Evolutionary conservation across 2,888 invertebrate species (phyloP), one percentile per base, ranked within the genome.

Genomic region (Platycnemis pennipes): DNA sequence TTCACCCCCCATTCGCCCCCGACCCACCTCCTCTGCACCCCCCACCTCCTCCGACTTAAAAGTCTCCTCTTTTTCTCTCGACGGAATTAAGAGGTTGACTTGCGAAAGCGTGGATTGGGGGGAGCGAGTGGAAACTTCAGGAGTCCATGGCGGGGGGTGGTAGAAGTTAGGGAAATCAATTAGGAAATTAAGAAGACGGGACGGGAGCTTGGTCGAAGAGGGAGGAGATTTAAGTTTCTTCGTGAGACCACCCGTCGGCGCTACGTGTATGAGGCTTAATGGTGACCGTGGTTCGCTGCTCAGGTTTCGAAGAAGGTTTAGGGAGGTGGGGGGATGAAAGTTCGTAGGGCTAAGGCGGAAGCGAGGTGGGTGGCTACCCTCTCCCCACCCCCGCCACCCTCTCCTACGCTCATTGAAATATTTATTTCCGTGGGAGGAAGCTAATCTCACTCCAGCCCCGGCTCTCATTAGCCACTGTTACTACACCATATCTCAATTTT

Each of bases 51-150:
- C 11, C 11, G 77, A 77, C 77, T 77, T 37, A 37, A 77, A 77
- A 63, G 91, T 63, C 91, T 88, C 88, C 53, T 53, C 31, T 56
- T 91, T 63, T 63, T 44, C 63, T n/a, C 63, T 44, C 63, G 56
- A 56, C 91, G 56, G 91, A 91, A 91, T 91, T 91, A 91, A 91
- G 91, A 91, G 91, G 63, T 91, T 56, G 91, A 91, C 91, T 91
- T 53, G 56, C 89, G 53, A 56, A n/a, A 37, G 44, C 63, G 91
- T 45, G 44, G 77, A 45, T n/a, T 44, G 63, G 91, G n/a, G 63
- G 44, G 46, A 44, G 91, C 4, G 91, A 26, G 89, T 11, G 22
- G 42, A 53, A 63, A 56, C 56, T 53, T 63, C 63, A 37, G 45
- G 89, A 63, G 63, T 8, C 63, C 63, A 63, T 53, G 44, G 88